Conservation (phyloP, 2,888 invertebrate species). For the Stegophylla sp. region DNA sequence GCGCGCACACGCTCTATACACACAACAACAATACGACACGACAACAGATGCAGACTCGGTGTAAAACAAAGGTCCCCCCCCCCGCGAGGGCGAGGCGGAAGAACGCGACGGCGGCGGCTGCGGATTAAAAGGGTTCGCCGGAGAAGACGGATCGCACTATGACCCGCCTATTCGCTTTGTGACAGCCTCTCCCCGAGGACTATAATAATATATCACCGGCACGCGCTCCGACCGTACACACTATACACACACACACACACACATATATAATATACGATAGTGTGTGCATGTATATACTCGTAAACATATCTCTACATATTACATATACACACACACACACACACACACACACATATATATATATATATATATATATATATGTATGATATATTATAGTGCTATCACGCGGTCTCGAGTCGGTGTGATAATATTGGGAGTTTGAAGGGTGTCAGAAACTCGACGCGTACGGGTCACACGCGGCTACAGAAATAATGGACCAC, state of each 20-base stretch:
- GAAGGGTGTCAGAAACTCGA: constrained; percentile 44
- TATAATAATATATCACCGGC: constrained; percentile 59
- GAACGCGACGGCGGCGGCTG: constrained; percentile 20
- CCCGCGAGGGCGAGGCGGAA: constrained; percentile 48
- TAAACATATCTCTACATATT: constrained; percentile 9
- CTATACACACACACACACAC: not conserved
- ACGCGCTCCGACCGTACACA: constrained; percentile 39
- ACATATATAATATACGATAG: not conserved
- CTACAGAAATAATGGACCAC: constrained; percentile 36
- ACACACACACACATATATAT: constrained; percentile 6
- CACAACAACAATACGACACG: constrained; percentile 56
- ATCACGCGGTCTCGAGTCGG: constrained; percentile 43
- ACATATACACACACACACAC: not conserved
- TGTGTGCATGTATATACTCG: not conserved
- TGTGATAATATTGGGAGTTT: constrained; percentile 52
- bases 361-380: not conserved
- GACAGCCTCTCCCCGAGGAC: constrained; percentile 59
- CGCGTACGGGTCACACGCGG: not conserved
- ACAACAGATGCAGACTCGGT: constrained; percentile 59
- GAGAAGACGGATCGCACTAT: constrained; percentile 59
- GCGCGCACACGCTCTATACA: not conserved
- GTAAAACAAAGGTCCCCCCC: constrained; percentile 59
- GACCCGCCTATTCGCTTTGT: constrained; percentile 59
- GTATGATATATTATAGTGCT: not conserved
- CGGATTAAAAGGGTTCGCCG: constrained; percentile 58